phyloP scores from a whole-genome alignment of 2,797 vertebrate species.

The Buphagus erythrorhynchus region DNA sequence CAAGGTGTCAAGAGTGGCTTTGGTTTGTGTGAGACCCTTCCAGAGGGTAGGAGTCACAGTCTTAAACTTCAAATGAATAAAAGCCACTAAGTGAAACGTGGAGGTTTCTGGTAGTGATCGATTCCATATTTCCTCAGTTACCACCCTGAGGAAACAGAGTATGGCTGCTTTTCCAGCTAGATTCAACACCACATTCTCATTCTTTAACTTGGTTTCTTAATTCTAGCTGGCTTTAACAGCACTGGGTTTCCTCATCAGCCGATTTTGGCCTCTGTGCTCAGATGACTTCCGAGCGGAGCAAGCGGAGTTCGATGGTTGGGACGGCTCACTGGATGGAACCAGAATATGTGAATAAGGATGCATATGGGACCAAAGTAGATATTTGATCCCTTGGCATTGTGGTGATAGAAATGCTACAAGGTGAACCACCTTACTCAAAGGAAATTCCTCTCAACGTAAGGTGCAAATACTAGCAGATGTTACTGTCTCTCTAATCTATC shows the following conservation, averaged over 20 bases:
- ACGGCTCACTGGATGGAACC: constrained; percentile 91
- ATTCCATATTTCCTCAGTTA: not conserved
- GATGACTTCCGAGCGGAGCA: constrained; percentile 88
- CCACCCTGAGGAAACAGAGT: not conserved
- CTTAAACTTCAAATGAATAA: not conserved
- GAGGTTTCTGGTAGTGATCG: not conserved
- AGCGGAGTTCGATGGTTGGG: constrained; percentile 85
- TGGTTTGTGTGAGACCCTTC: not conserved
- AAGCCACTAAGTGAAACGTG: not conserved
- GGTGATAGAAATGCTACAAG: constrained; percentile 91
- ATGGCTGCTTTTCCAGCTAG: rapidly evolving
- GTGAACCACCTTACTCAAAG: constrained; percentile 88
- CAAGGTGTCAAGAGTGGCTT: not conserved
- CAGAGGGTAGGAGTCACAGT: not conserved
- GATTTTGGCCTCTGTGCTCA: constrained; percentile 91
- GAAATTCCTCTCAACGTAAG: constrained; percentile 90
- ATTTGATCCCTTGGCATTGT: constrained; percentile 90
- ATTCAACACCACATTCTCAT: not conserved
- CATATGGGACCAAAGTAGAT: constrained; percentile 88
- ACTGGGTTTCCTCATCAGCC: constrained; percentile 70
- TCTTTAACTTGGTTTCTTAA: not conserved
- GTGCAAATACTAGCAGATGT: not conserved
- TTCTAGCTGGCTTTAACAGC: not conserved
- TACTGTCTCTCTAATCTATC: not conserved
- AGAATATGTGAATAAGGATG: constrained; percentile 87